Evolutionary conservation across 1,140 invertebrate genomes (phyloP), one percentile per base, ranked within the genome.

Genomic region (Lethrus apterus): DNA sequence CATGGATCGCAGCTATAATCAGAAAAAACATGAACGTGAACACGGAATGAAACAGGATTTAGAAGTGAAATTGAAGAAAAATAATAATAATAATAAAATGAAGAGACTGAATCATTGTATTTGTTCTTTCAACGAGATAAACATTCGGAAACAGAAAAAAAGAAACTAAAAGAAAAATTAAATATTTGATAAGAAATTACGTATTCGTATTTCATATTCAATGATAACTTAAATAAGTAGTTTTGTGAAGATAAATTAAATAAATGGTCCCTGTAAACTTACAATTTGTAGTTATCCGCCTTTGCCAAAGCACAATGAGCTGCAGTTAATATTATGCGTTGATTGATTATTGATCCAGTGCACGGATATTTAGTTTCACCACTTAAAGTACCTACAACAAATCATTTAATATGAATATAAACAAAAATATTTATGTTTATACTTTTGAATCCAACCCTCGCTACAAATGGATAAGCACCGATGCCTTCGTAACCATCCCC

Each of bases 281-380:
- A 83, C 80, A 83, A 60, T 60, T 80, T 76, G 58, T 78, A 80
- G 50, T 76, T 78, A 32, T 79, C 74, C 19, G 79, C 73, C 58
- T 82, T 81, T 1, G 78, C 79, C 32, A 82, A 53, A 3, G 79
- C 79, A 62, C 82, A 85, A 55, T 84, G 81, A 2, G 81, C 83
- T 0, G 82, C 81, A 2, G 81, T 85, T 7, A 84, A 57, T 20
- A 85, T 69, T 9, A 78, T 70, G 29, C 69, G 56, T 43, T 72
- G 72, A 3, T 72, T 74, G 14, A 86, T 76, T 8, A 84, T 77
- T 4, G 80, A 79, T 2, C 81, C 81, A 31, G 78, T 76, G 56
- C 83, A 86, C 0, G 80, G 79, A 64, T 78, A 81, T 14, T 76
- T 72, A 24, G 79, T 70, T 29, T 74, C 73, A 15, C 76, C 76